Base-by-base conservation (phyloP, 2,113 vertebrate species). In the Hippocampus comes region DNA sequence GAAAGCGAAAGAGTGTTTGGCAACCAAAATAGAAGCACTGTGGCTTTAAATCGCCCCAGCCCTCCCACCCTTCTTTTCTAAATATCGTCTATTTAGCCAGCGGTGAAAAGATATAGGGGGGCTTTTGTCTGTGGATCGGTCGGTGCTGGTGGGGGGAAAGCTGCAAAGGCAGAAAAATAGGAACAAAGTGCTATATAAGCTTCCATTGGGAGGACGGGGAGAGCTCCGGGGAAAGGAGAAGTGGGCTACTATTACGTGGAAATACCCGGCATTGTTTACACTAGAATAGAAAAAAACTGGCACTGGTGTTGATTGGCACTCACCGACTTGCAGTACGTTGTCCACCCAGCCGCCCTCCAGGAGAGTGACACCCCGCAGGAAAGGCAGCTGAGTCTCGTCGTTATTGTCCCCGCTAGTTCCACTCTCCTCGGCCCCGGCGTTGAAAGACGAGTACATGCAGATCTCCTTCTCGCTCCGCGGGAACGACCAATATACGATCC, bases 401-500 rank as follows among this genome's bases (percentile, higher is more conserved):
- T 87, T 92, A 88, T 90, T 93, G 84, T 96, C 95, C 89, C 91
- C 94, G 86, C 90, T 89, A 85, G 93, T 93, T 86, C 92, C 93
- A 85, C 91, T 89, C 84, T 95, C 95, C 80, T 96, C 94, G 72
- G 93, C 93, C 74, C 95, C 95, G 68, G 95, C 94, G 90, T 97
- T 98, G 93, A 98, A 98, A 80, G 96, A 98, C 70, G 96, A 98
- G 82, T 98, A 97, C 97, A 98, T 98, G 91, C 96, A 98, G 92
- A 98, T 98, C 90, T 98, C 96, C 89, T 94, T 94, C 91, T 98
- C 96, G 88, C 96, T 97, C 83, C 97, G 93, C 76, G 97, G 97
- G 78, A 98, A 98, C 20, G 97, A 98, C 96, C 97, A 98, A 89
- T 97, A 98, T 75, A 98, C 96, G 91, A 98, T 98, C 91, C 96